Evolutionary conservation across 2,888 invertebrate species (phyloP).

Genomic region (Halictus quadricinctus): DNA sequence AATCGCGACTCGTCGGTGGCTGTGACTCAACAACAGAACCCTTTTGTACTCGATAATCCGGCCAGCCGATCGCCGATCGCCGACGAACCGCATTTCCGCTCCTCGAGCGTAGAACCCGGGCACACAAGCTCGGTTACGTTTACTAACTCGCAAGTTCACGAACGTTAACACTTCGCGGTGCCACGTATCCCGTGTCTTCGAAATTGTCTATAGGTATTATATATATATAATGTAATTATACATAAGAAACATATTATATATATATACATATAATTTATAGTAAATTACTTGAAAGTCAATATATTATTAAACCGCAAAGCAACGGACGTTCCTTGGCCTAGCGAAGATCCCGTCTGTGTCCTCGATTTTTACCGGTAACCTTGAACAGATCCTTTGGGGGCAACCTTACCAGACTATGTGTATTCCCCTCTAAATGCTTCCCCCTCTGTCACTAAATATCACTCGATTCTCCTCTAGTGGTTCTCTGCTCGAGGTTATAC

Average conservation of each 20-base stretch:
- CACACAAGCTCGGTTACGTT: not conserved
- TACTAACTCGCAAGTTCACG: slow-evolving; percentile 12
- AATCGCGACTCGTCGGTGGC: not conserved
- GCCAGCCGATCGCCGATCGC: not conserved
- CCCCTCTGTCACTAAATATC: no score
- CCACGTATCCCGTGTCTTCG: slow-evolving; percentile 19
- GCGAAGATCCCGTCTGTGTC: not conserved
- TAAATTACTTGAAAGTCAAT: slow-evolving; percentile 23
- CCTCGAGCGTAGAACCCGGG: not conserved
- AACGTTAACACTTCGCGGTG: not conserved
- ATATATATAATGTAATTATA: slow-evolving; percentile 22
- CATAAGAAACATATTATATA: slow-evolving; percentile 12
- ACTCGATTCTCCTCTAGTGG: no score
- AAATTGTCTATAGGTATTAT: slow-evolving; percentile 27
- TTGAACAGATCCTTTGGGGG: not conserved
- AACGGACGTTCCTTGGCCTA: not conserved
- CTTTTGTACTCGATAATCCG: slow-evolving; percentile 15
- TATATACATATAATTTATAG: slow-evolving; percentile 22
- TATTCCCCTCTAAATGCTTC: no score
- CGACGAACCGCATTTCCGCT: slow-evolving; percentile 2
- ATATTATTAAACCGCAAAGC: slow-evolving; percentile 12
- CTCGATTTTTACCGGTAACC: not conserved
- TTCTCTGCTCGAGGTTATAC: no score
- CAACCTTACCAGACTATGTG: no score
- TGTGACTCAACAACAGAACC: not conserved